Conservation (phyloP, 2,113 vertebrate genomes). For the Rhombomys opimus region DNA sequence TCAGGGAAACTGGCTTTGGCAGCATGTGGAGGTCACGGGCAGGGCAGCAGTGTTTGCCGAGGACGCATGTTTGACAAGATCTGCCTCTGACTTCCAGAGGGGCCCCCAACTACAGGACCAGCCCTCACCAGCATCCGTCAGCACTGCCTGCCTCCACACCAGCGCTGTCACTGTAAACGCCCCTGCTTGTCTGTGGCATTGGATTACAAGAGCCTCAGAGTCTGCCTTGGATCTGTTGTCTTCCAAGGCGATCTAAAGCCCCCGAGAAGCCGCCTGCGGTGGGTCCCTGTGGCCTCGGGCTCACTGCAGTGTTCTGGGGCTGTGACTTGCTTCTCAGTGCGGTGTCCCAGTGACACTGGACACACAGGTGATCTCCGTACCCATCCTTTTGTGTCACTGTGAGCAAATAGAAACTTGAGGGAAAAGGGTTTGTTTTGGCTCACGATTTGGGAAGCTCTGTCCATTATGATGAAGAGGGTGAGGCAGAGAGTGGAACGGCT, state of each 20-base stretch:
- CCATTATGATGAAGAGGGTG: not conserved
- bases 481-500: not conserved
- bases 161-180: not conserved
- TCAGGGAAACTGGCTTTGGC: not conserved
- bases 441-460: too few relatives aligned
- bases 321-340: not conserved
- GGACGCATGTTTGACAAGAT: not conserved
- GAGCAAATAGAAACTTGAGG: not conserved
- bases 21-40: not conserved
- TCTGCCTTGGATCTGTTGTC: not conserved
- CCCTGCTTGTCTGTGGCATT: not conserved
- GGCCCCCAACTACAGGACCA: not conserved
- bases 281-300: not conserved
- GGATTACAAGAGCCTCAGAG: not conserved
- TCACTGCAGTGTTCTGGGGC: not conserved
- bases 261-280: not conserved
- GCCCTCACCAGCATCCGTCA: too few relatives aligned
- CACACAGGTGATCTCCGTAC: not conserved
- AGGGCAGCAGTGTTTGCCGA: not conserved
- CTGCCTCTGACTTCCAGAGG: not conserved
- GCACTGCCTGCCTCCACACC: rapidly evolving
- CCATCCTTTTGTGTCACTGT: not conserved
- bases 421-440: not conserved
- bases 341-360: not conserved
- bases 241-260: not conserved